phyloP scores from a whole-genome alignment of 2,113 vertebrate species.

The Numida meleagris region DNA sequence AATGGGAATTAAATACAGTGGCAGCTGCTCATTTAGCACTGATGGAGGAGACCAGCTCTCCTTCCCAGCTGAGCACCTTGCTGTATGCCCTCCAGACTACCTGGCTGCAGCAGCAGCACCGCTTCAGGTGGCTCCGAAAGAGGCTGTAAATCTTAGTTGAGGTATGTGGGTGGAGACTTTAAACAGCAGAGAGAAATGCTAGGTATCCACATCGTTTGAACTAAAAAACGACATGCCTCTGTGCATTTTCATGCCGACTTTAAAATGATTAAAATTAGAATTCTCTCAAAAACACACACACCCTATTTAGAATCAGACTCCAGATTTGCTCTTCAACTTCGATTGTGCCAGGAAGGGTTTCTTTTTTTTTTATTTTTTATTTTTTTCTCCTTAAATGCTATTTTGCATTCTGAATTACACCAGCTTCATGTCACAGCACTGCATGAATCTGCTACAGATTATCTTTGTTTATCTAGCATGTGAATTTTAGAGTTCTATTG shows the following conservation, averaged over 20 bases:
- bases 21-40: not conserved
- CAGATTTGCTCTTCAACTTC: not conserved
- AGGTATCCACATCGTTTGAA: not conserved
- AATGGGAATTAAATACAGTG: not conserved
- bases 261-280: not conserved
- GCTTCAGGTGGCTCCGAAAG: not conserved
- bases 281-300: not conserved
- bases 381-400: not conserved
- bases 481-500: not conserved
- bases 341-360: not conserved
- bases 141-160: not conserved
- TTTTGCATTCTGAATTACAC: not conserved
- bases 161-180: constrained; percentile 27
- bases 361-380: not conserved
- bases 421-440: not conserved
- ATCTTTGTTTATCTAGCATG: not conserved
- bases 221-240: not conserved
- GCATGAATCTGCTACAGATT: not conserved
- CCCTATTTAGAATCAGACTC: not conserved
- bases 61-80: fast-evolving
- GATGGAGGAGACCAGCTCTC: not conserved
- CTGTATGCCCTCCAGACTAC: not conserved
- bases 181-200: not conserved
- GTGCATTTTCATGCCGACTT: not conserved
- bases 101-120: not conserved